Evolutionary conservation across 1,140 invertebrate genomes (phyloP), one percentile per base, ranked within the genome.

Genomic region (Pseudomyrmex sp.): DNA sequence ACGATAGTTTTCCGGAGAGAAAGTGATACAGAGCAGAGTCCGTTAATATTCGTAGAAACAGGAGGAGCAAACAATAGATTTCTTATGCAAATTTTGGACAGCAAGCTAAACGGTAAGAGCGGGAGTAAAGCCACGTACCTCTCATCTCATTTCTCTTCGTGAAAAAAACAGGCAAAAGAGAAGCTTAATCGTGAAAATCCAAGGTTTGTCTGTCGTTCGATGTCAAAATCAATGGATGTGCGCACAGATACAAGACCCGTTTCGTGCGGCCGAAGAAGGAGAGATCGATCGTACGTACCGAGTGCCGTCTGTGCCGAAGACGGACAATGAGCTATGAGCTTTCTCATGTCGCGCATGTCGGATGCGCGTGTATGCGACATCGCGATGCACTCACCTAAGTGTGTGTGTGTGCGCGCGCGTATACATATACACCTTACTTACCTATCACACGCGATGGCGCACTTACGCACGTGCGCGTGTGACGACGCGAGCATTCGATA

Each of bases 321-420:
- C 44, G 13, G 23, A 83, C 74, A 83, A 83, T 79, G 82, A 62
- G 74, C 82, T 83, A 83, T 79, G 82, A 69, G 74, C 82, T 83
- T 79, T 79, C 82, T 83, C 74, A 79, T 83, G 74, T 83, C 63
- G 74, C 48, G 48, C 83, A 13, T 35, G 79, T 62, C 68, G 74
- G 80, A 84, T 18, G 63, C 13, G 56, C 44, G 1, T 50, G 44
- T 46, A 18, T 23, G 18, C n/a, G 18, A 35, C 61, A 72, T 35
- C 48, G 48, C 48, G 74, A 46, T 23, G 56, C 66, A 26, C 48
- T 68, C 56, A 12, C n/a, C 35, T 35, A 35, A 2, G 35, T 35
- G 5, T 35, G 35, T 35, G 35, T 23, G 59, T 46, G 69, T 70
- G 82, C 15, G 63, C n/a, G 58, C 23, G 0, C 61, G 48, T 50